Evolutionary conservation across 2,797 vertebrate species (phyloP), one percentile per base, ranked within the genome.

Genomic region (Notolabrus celidotus): DNA sequence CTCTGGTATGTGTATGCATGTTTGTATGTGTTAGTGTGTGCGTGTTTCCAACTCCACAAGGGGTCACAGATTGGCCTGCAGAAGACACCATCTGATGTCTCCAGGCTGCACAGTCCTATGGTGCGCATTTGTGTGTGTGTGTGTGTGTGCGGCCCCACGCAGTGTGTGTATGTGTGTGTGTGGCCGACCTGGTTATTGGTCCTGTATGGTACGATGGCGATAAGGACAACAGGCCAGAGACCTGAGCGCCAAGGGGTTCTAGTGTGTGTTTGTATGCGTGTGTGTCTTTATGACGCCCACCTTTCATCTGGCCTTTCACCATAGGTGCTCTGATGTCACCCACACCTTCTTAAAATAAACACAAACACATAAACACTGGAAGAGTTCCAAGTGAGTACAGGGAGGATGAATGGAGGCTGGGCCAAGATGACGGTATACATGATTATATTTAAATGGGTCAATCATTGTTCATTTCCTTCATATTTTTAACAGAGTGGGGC

Each of bases 291-390:
- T 49, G 70, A 91, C 86, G 82, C 91, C 92, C 90, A 94, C 92
- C 90, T 92, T 92, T 94, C 90, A 92, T 93, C 92, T 92, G 91
- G 87, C 83, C 90, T 85, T 71, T 82, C 87, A 82, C 88, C 54
- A 47, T 76, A 83, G 87, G 86, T 77, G 83, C 79, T 66, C 71
- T 93, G 90, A 93, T 93, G 92, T 94, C 92, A 94, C 84, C 88
- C 57, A 72, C 72, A 67, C 81, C 67, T 74, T 86, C 92, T 83
- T 83, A 88, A 94, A 94, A 93, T 94, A 93, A 89, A 83, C 34
- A 45, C 62, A 68, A 33, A 33, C 42, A 62, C 63, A 51, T 20
- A 71, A 22, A 54, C 39, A 15, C 38, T 68, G 27, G 29, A 56
- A 15, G 56, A 46, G 74, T 82, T 67, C 65, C 22, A 1, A 47